These are phyloP conservation scores for Lucilia cuprina DNA, from an alignment of 1,140 invertebrate species.

Conservation along the genomic window DNA sequence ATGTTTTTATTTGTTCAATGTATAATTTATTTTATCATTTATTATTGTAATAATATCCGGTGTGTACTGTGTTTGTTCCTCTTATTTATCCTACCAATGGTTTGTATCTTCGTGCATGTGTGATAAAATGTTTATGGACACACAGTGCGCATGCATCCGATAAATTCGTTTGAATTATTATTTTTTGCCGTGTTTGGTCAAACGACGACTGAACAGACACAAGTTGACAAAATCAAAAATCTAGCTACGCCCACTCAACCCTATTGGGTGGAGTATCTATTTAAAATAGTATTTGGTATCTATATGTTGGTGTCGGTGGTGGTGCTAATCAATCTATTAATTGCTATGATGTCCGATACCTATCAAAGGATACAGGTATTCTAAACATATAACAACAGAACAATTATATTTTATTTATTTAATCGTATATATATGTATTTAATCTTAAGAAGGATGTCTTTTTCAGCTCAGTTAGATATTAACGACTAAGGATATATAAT, in stretches of 20 bases:
- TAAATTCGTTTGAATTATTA: constrained; percentile 93
- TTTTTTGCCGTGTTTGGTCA: constrained; percentile 99
- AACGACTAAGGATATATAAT: background rate
- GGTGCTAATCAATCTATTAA: constrained; percentile 98
- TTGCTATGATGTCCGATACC: constrained; percentile 99
- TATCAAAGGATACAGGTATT: constrained; percentile 96
- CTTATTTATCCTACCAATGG: constrained; percentile 19
- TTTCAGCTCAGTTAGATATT: background rate
- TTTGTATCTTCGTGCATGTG: background rate
- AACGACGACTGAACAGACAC: constrained; percentile 85
- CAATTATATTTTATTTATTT: background rate
- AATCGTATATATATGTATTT: background rate
- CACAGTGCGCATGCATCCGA: constrained; percentile 88
- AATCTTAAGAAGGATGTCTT: background rate
- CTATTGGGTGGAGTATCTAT: constrained; percentile 78
- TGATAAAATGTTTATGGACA: constrained; percentile 62
- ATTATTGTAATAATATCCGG: constrained; percentile 14
- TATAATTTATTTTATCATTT: constrained; percentile 39
- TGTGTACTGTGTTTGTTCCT: constrained; percentile 37
- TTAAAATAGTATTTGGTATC: constrained; percentile 85
- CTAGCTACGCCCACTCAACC: constrained; percentile 69
- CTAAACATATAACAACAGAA: background rate
- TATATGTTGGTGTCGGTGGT: constrained; percentile 99
- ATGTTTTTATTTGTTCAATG: constrained; percentile 33
- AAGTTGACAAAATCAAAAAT: constrained; percentile 64